Evolutionary conservation across 1,140 invertebrate species (phyloP), one percentile per base, ranked within the genome.

Genomic region (Reticulitermes speratus): DNA sequence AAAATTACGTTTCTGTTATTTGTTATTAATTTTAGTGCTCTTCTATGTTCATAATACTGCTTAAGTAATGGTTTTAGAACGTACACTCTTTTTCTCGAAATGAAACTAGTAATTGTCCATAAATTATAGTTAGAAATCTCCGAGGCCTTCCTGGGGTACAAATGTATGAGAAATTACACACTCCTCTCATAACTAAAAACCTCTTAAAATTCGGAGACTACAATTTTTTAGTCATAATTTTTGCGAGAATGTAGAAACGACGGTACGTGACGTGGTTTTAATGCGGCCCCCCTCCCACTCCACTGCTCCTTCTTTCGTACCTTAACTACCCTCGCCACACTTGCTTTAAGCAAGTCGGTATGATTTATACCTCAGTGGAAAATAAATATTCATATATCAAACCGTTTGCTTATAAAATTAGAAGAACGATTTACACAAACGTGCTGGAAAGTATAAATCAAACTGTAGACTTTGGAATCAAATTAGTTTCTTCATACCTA

Each of bases 371-470:
- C 65, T 1, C 8, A 25, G 65, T 25, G n/a, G 65, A 75, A 75
- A 75, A 75, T 75, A 75, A 75, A 75, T 75, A 75, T 75, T 75
- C 65, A 75, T 75, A 75, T 75, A 75, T 30, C 25, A 75, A 75
- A 75, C 65, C 25, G 65, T 75, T 75, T 75, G 65, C 65, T 75
- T 75, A 75, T 75, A 30, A 75, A 75, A 75, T 75, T 30, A 75
- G 65, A 75, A n/a, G 65, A 75, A 75, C 8, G 25, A 75, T 30
- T 75, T 75, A 75, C 65, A n/a, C 25, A 75, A 75, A 75, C 65
- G 6, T 19, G 65, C 65, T 75, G 25, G 65, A 75, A 75, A 75
- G n/a, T 75, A 75, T 75, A 75, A 75, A 75, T 75, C 65, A 75
- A 14, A 30, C 9, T 75, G 65, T 75, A 75, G 65, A 75, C 59